These are phyloP conservation scores for Plutomurus gul DNA, from an alignment of 1,140 invertebrate species.

Conservation along the genomic window DNA sequence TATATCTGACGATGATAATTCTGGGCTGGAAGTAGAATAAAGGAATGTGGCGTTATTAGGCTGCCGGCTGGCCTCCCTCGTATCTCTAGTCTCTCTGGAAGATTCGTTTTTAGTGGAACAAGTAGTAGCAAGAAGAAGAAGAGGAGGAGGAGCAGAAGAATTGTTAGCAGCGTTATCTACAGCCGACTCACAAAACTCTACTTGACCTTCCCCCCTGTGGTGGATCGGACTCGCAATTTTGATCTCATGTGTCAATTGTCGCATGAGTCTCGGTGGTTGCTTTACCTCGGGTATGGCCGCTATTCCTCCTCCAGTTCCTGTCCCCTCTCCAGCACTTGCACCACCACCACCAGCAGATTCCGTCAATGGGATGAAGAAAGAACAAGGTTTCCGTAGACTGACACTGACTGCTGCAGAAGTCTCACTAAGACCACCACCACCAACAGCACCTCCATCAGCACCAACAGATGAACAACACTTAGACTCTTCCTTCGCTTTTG, in stretches of 20 bases:
- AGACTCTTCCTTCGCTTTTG: not conserved
- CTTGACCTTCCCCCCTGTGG: not conserved
- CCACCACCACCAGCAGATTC: too few species aligned
- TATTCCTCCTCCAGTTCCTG: not conserved
- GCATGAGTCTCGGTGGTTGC: not conserved
- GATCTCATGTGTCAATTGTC: constrained; percentile 12
- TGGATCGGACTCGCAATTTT: not conserved
- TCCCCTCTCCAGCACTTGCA: too few species aligned
- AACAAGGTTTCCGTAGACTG: constrained; percentile 44
- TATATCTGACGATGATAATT: constrained; percentile 22
- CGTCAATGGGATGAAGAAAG: constrained; percentile 48
- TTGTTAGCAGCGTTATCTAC: not conserved
- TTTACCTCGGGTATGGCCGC: not conserved
- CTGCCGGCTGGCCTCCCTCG: not conserved
- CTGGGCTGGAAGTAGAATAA: constrained; percentile 5
- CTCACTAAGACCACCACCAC: not conserved
- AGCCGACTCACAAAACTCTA: not conserved
- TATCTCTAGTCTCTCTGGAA: not conserved
- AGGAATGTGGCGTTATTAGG: constrained; percentile 21
- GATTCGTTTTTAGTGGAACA: not conserved
- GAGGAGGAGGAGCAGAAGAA: not conserved
- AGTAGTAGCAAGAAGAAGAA: not conserved
- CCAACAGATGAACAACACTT: not conserved
- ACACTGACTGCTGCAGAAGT: not conserved
- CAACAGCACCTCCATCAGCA: not conserved